phyloP scores from a whole-genome alignment of 2,797 vertebrate genomes.

The Tenualosa ilisha region DNA sequence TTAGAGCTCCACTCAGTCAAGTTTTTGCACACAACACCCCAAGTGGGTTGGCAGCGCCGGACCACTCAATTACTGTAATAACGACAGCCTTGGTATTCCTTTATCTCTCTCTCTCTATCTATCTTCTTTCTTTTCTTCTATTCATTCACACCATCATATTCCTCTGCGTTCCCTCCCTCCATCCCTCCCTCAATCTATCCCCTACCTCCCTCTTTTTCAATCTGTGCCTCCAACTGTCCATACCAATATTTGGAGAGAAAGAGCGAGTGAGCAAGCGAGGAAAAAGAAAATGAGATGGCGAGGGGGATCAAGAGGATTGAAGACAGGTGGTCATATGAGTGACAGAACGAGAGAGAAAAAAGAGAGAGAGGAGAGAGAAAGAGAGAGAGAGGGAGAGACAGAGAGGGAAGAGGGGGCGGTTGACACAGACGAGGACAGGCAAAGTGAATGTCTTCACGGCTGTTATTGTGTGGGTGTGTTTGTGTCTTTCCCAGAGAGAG shows the following conservation, averaged over 20 bases:
- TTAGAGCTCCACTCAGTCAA: slow-evolving; percentile 4
- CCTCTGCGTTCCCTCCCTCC: background rate
- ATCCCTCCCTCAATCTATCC: background rate
- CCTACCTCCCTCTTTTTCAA: background rate
- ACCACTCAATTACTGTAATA: slow-evolving; percentile 19
- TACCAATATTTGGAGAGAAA: background rate
- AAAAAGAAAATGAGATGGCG: background rate
- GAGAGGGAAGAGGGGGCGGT: background rate
- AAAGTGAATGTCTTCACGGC: background rate
- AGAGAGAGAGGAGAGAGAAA: background rate
- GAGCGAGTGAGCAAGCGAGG: background rate
- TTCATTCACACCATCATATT: background rate
- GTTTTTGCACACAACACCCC: slow-evolving; percentile 16
- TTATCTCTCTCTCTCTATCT: background rate
- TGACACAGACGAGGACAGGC: background rate
- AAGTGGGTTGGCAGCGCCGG: background rate
- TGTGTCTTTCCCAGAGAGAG: background rate
- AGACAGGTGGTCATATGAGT: slow-evolving; percentile 25
- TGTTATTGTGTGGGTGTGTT: slow-evolving; percentile 8
- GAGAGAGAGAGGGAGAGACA: background rate
- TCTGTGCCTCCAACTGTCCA: background rate
- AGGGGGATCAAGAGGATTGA: background rate
- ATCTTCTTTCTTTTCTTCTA: background rate
- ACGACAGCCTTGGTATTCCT: background rate
- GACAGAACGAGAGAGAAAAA: slow-evolving; percentile 29